Evolutionary conservation across 2,888 invertebrate species (phyloP), one percentile per base, ranked within the genome.

Genomic region (Germaria angustata): DNA sequence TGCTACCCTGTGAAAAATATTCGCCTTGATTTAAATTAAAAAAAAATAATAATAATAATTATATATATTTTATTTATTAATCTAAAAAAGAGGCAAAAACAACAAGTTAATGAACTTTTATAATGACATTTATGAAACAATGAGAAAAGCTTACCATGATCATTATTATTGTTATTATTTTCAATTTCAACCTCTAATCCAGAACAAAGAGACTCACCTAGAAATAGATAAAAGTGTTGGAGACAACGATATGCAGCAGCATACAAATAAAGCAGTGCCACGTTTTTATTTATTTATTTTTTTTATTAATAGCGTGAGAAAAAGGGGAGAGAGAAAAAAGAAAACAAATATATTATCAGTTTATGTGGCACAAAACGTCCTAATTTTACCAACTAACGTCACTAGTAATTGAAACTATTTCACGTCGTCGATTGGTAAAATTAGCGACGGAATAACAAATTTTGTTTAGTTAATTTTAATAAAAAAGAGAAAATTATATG

Each of bases 151-250:
- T 90, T 90, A 90, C 90, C 90, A 90, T 89, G 90, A 90, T 88
- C 88, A 88, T 87, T 88, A 90, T 89, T 89, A 90, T 90, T 86
- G 90, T 90, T 90, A 90, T 90, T 90, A 90, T 90, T 90, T 90
- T 90, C 90, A 90, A 90, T 90, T 90, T 90, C 90, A 90, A 90
- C 90, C 90, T 90, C 90, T 90, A 89, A 89, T 90, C 90, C 90
- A 89, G 90, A 90, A 90, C 90, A 90, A 90, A 90, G 90, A 88
- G 90, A 90, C 90, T 90, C 90, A 90, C 90, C 90, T 90, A 87
- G 85, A 90, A 90, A 78, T 85, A 84, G 84, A 84, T 59, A 81
- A 81, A 69, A 66, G 53, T 66, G 55, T 59, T 5, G 28, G 28
- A 73, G 72, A 79, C 75, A 80, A 73, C 59, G 59, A 82, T 41